These are phyloP conservation scores for Pseudochromis fuscus DNA, from an alignment of 2,797 vertebrate genomes.

Conservation along the genomic window DNA sequence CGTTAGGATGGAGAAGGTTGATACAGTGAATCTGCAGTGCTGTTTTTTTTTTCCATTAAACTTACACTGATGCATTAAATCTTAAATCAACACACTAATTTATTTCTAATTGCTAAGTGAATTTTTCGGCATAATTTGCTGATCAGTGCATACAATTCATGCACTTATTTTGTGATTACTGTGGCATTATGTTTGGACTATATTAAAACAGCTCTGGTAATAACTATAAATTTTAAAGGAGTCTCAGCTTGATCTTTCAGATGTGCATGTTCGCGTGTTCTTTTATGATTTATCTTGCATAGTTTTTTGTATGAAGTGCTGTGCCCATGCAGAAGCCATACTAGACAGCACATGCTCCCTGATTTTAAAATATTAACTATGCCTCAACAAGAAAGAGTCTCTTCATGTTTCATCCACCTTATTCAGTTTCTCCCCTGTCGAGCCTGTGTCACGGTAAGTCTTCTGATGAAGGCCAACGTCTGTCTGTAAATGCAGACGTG, in stretches of 20 bases:
- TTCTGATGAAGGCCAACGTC: conserved; percentile 7
- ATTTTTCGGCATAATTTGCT: conserved; percentile 76
- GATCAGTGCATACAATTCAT: conserved; percentile 82
- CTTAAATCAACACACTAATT: conserved; percentile 55
- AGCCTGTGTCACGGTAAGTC: conserved; percentile 36
- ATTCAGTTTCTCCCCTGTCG: conserved; percentile 33
- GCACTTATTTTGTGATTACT: conserved; percentile 60
- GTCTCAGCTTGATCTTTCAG: conserved; percentile 78
- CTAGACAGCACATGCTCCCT: conserved; percentile 25
- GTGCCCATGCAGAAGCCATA: conserved; percentile 16
- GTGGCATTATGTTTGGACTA: conserved; percentile 64
- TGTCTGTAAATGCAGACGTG: conserved; percentile 27
- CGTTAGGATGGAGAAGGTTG: neutral
- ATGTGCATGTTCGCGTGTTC: conserved; percentile 32
- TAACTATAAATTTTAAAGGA: conserved; percentile 48
- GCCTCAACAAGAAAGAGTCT: conserved; percentile 47
- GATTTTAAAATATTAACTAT: conserved; percentile 63
- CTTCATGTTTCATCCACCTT: conserved; percentile 48
- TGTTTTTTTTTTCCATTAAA: conserved; percentile 24
- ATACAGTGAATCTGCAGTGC: conserved; percentile 18
- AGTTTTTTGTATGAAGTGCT: conserved; percentile 34
- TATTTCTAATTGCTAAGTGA: conserved; percentile 59
- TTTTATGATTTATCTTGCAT: conserved; percentile 38
- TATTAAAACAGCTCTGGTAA: conserved; percentile 23
- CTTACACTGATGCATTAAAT: conserved; percentile 41